Percentiles rank a stretch among this genome's conserved stretches.
Conservation (phyloP, 2,113 vertebrate genomes). For the Phasianus colchicus region DNA sequence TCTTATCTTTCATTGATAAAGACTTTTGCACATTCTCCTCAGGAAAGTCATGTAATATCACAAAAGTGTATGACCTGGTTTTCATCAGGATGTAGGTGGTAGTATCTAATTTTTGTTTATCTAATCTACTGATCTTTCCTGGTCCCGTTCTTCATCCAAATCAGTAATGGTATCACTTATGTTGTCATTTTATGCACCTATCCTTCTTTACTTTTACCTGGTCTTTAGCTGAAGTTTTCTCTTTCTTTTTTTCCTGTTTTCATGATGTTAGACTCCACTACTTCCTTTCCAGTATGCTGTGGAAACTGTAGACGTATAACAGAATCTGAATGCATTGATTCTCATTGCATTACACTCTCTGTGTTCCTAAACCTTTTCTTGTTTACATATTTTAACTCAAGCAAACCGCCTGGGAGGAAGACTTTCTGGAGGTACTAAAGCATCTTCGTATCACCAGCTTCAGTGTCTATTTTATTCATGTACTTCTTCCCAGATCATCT, state of each 20-base stretch:
- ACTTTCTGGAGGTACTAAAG: background rate
- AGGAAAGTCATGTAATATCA: accelerated
- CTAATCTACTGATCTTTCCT: background rate
- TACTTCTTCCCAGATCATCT: background rate
- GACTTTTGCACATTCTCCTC: background rate
- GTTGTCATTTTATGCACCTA: background rate
- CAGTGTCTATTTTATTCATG: background rate
- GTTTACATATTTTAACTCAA: background rate
- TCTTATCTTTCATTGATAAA: background rate
- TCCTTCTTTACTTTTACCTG: background rate
- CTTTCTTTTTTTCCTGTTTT: background rate
- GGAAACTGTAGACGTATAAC: accelerated
- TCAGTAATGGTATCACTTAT: background rate
- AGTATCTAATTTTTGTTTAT: background rate
- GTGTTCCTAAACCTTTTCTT: background rate
- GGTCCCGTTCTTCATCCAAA: background rate
- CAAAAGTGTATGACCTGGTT: accelerated
- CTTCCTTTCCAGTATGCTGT: background rate
- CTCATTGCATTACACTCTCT: background rate
- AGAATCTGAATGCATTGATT: background rate
- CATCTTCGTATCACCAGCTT: background rate
- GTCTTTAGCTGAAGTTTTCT: background rate
- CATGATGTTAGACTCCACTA: accelerated
- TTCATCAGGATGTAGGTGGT: background rate
- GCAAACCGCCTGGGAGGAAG: background rate